Evolutionary conservation across 1,140 invertebrate species (phyloP), one percentile per base, ranked within the genome.

Genomic region (Aleiodes sp.): DNA sequence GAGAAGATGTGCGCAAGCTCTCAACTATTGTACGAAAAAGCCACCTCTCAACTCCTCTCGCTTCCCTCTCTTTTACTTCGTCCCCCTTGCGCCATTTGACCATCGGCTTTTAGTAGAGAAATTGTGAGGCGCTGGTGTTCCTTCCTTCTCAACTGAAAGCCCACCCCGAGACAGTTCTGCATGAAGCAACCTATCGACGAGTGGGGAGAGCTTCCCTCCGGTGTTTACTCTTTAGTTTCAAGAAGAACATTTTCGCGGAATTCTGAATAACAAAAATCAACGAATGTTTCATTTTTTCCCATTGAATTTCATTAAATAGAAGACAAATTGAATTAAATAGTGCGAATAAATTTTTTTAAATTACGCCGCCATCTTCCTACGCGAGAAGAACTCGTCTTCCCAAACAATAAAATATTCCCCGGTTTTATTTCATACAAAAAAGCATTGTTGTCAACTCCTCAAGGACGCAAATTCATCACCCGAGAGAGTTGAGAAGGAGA

Each of bases 1-100:
- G 19, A 28, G 28, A 24, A 52, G 16, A n/a, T 33, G 59, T 68
- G 66, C 59, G 57, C 66, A 68, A 68, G 39, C 66, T 68, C 56
- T 68, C 65, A 43, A n/a, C n/a, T n/a, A n/a, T n/a, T n/a, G 46
- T 2, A 16, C 10, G 4, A 52, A 52, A 52, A 52, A 46, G 41
- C 41, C 16, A 16, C 1, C 21, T 59, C 24, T 59, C n/a, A 21
- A 16, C 46, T 21, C 46, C 16, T 21, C 46, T 52, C 46, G 12
- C 26, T 21, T 52, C 19, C 2, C 31, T 4, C 19, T 24, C 10
- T 52, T 52, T n/a, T n/a, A n/a, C n/a, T n/a, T n/a, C n/a, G n/a
- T n/a, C n/a, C n/a, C 46, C 46, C 16, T 52, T 21, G 7, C 46
- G 26, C n/a, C 46, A 52, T 16, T 52, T 52, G 46, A 52, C 46